A percentile compares a stretch with the other conserved stretches of the same genome.
phyloP scores from a whole-genome alignment of 2,797 vertebrate species.

The Enteromius anoplus region DNA sequence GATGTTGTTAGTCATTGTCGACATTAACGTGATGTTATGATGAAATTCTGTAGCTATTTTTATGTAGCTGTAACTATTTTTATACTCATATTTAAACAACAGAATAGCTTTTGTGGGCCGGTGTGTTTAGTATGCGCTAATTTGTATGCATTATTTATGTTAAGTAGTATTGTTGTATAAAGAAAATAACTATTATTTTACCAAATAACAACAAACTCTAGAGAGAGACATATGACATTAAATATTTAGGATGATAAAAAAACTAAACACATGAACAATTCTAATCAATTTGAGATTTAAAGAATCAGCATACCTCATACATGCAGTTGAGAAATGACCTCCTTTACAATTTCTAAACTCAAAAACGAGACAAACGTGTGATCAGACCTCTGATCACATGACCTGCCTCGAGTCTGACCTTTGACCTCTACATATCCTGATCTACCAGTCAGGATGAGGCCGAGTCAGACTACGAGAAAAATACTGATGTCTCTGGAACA shows the following conservation, averaged over 20 bases:
- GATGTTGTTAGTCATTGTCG: background rate
- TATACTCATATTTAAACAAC: conserved; percentile 68
- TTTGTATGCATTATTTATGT: conserved; percentile 39
- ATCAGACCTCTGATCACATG: conserved; percentile 19
- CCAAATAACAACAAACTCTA: conserved; percentile 19
- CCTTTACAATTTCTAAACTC: background rate
- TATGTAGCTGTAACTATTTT: conserved; percentile 71
- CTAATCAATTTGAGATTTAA: no score
- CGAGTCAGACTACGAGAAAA: background rate
- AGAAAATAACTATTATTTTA: conserved; percentile 22
- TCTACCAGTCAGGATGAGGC: conserved; percentile 69
- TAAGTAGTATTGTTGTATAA: background rate
- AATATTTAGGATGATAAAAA: background rate
- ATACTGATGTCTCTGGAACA: background rate
- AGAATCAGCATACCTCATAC: background rate
- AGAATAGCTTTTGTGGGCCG: conserved; percentile 41
- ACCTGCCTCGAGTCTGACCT: background rate
- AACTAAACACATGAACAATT: background rate
- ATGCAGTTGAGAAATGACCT: background rate
- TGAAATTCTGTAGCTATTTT: conserved; percentile 43
- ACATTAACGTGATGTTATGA: conserved; percentile 36
- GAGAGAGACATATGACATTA: background rate
- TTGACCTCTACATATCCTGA: conserved; percentile 65
- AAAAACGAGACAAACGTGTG: background rate
- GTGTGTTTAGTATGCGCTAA: conserved; percentile 25